phyloP scores from a whole-genome alignment of 2,113 vertebrate genomes.

The Tychaedon coryphoeus region DNA sequence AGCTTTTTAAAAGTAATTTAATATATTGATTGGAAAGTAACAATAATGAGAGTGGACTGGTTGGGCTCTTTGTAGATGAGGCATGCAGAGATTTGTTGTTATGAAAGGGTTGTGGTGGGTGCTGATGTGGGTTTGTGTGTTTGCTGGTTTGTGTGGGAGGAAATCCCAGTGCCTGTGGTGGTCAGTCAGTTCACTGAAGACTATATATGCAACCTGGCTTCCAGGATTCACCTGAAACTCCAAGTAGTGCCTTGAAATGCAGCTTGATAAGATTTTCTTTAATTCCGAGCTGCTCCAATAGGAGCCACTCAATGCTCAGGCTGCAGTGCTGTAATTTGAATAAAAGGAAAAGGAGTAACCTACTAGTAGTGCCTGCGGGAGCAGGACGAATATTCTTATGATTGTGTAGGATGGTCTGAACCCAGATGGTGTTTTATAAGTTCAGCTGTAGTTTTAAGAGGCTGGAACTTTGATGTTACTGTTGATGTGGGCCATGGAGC shows the following conservation, averaged over 20 bases:
- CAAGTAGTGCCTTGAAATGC: not conserved
- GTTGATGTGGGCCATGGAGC: rapidly evolving
- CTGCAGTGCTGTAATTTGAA: not conserved
- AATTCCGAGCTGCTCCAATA: not conserved
- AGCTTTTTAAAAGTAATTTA: conserved; percentile 14
- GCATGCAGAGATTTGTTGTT: not conserved
- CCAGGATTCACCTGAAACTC: not conserved
- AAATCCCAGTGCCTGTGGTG: not conserved
- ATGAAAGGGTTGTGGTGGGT: rapidly evolving
- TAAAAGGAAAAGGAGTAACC: not conserved
- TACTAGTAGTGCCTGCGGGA: not conserved
- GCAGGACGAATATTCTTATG: not conserved
- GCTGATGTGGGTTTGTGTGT: not conserved
- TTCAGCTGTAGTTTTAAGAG: not conserved
- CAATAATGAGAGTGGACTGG: not conserved
- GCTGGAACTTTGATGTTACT: not conserved
- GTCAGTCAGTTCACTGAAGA: not conserved
- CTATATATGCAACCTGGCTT: not conserved
- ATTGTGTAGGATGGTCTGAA: not conserved
- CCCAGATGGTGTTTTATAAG: not conserved
- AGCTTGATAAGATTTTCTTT: not conserved
- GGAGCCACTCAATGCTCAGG: not conserved
- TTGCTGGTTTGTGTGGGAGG: not conserved
- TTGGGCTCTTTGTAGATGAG: not conserved
- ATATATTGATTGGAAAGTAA: conserved; percentile 2